Conservation (phyloP, 2,797 vertebrate species). For the Coccyzus lansbergi region DNA sequence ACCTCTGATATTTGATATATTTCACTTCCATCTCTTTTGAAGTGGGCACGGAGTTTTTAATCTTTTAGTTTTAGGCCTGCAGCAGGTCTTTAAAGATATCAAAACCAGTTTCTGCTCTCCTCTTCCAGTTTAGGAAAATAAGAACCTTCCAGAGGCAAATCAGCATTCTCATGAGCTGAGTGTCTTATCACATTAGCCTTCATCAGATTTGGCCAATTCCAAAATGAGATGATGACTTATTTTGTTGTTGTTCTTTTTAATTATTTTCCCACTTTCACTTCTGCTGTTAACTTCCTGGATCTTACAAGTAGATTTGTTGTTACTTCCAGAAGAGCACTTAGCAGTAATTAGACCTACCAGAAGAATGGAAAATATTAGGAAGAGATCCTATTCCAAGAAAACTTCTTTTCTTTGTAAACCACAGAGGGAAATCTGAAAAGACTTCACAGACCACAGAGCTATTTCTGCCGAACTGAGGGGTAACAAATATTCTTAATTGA, state of each 20-base stretch:
- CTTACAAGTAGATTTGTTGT: background rate
- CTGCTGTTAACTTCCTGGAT: background rate
- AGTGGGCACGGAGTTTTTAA: constrained; percentile 4
- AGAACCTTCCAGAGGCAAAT: background rate
- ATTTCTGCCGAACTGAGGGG: background rate
- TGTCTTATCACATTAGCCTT: background rate
- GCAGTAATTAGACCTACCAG: background rate
- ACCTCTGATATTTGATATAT: background rate
- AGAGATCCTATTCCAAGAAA: background rate
- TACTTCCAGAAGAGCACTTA: background rate
- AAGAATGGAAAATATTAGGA: background rate
- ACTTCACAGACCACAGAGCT: background rate
- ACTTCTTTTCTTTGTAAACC: background rate
- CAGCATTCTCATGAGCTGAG: background rate
- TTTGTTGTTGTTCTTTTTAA: constrained; percentile 6
- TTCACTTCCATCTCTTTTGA: constrained; percentile 1
- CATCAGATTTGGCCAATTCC: constrained; percentile 23
- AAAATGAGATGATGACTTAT: constrained; percentile 12
- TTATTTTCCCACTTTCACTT: constrained; percentile 30
- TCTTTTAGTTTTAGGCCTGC: constrained; percentile 34
- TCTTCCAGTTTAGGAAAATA: background rate
- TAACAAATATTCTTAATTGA: background rate
- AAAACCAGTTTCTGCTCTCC: background rate
- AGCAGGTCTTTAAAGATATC: constrained; percentile 10
- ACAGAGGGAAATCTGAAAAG: background rate